A percentile compares a stretch with the other conserved stretches of the same genome.
Conservation (phyloP, 2,113 vertebrate species). For the Mesoclemmys tuberculata region DNA sequence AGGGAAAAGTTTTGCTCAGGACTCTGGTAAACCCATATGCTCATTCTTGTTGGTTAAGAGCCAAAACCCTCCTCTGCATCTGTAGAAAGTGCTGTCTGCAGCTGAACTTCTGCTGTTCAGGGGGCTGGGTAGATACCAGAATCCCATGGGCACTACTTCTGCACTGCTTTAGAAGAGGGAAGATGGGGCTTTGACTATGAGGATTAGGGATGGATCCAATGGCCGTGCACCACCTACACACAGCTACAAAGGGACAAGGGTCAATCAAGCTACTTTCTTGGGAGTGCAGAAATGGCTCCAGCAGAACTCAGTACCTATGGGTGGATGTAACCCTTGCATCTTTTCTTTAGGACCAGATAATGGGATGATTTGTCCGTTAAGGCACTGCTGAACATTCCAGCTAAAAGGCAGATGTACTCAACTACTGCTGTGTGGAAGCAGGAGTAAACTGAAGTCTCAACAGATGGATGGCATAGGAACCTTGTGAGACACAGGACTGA, state of each 20-base stretch:
- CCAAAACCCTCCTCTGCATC: rapidly evolving
- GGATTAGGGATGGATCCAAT: no score
- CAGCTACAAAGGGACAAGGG: background rate
- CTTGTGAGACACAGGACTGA: background rate
- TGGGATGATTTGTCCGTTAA: background rate
- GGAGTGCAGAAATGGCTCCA: background rate
- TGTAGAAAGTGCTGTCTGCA: rapidly evolving
- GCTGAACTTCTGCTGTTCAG: background rate
- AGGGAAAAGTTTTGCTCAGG: background rate
- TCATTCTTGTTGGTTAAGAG: no score
- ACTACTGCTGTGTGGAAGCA: background rate
- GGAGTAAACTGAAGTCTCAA: background rate
- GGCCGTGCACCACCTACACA: no score
- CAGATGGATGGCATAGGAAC: background rate
- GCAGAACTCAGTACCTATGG: background rate
- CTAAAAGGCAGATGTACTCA: background rate
- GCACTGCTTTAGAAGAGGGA: no score
- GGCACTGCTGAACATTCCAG: background rate
- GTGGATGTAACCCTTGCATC: background rate
- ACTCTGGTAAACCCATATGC: background rate
- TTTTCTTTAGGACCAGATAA: background rate
- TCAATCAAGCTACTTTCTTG: background rate
- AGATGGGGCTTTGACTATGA: no score
- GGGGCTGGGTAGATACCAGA: rapidly evolving
- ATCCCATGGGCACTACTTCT: background rate